Evolutionary conservation across 2,888 invertebrate genomes (phyloP), one percentile per base, ranked within the genome.

Genomic region (Aleiodes leptofemur): DNA sequence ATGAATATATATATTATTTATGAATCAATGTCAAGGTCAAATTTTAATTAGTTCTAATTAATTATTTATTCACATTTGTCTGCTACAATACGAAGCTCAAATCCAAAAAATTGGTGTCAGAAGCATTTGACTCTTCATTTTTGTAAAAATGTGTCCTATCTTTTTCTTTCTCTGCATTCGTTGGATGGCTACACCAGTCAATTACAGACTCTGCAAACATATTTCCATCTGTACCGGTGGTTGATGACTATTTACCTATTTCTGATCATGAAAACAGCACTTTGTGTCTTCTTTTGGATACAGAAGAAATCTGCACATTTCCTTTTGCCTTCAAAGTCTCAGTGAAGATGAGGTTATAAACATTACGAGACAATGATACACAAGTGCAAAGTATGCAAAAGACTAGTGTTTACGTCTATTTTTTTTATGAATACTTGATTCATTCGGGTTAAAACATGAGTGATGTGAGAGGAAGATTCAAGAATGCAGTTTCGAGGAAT

Each of bases 271-370:
- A 34, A 29, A 16, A 56, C 14, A 1, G 23, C 29, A 7, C 7
- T 43, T 43, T 9, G 43, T 43, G 7, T 11, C 43, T 8, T 8
- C 3, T 0, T 16, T 8, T 16, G 16, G 55, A 55, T 55, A 55
- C 0, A n/a, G 55, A 55, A 16, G 14, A n/a, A 55, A 16, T 14
- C 55, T 55, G 55, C 6, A 0, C 34, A 6, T 23, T 23, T 38
- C 43, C 43, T 43, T 51, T 50, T 50, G 51, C 14, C 0, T n/a
- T 51, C 14, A 1, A 51, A 14, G n/a, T 51, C 14, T n/a, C 51
- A 51, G 51, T 51, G 51, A 51, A 51, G 1, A 3, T 48, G 43
- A 64, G 64, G 64, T 64, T 64, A 64, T 64, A 64, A 64, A 64
- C 48, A 64, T 29, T 11, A 8, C 3, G 13, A 2, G 6, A 57